Conservation (phyloP, 2,888 invertebrate genomes). For the Osedax frankpressi region DNA sequence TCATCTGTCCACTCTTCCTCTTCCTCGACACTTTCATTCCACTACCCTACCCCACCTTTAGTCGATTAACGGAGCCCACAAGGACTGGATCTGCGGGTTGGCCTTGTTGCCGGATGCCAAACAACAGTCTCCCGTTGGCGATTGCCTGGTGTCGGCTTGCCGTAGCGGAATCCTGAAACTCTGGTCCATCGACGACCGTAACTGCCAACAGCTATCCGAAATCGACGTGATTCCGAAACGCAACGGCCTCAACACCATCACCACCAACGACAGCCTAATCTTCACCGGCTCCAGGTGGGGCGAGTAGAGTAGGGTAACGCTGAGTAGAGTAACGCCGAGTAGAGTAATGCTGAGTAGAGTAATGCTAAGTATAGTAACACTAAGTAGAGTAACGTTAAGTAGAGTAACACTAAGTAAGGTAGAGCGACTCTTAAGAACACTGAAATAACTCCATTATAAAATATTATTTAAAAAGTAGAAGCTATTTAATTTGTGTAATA, state of each 20-base stretch:
- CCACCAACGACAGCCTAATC: background rate
- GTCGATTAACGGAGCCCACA: conserved; percentile 69
- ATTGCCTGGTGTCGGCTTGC: conserved; percentile 60
- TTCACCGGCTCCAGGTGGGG: background rate
- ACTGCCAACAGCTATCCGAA: background rate
- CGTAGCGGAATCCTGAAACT: conserved; percentile 63
- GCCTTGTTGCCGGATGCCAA: conserved; percentile 49
- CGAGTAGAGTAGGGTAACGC: too few species aligned
- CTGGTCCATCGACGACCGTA: conserved; percentile 55
- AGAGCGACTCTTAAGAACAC: too few species aligned
- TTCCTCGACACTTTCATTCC: background rate
- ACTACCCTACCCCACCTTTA: conserved; percentile 31
- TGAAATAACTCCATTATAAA: too few species aligned
- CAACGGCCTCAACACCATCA: background rate
- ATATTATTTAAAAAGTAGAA: too few species aligned
- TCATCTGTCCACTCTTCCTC: background rate
- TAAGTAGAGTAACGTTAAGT: too few species aligned
- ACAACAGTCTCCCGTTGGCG: conserved; percentile 34
- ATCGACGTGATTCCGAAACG: background rate
- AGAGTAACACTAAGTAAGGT: too few species aligned
- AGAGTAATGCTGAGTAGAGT: too few species aligned
- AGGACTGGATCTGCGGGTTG: conserved; percentile 72
- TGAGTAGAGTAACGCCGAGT: too few species aligned
- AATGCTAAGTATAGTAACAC: too few species aligned
- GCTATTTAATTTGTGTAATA: too few species aligned